Percentiles rank a stretch among this genome's conserved stretches.
These are phyloP conservation scores for Xestia c-nigrum DNA, from an alignment of 2,888 invertebrate species.

Conservation along the genomic window DNA sequence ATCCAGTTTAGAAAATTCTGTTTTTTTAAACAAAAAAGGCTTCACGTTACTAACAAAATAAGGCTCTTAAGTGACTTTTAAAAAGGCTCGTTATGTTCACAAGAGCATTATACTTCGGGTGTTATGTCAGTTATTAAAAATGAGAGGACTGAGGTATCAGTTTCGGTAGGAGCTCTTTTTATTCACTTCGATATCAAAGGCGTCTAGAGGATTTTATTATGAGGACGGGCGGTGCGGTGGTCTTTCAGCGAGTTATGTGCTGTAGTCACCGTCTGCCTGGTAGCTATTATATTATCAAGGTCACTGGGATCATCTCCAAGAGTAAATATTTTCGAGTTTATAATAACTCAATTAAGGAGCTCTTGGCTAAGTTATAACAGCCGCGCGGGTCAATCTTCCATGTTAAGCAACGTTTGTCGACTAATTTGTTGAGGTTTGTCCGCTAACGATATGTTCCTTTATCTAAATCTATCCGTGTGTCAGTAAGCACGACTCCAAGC, in stretches of 20 bases:
- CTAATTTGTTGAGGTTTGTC: neutral
- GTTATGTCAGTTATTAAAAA: constrained; percentile 38
- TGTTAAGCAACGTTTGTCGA: neutral
- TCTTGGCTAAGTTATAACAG: neutral
- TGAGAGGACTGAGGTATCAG: constrained; percentile 12
- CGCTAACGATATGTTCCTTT: too few species aligned
- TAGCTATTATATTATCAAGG: neutral
- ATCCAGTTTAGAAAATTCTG: constrained; percentile 52
- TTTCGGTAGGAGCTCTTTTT: constrained; percentile 21
- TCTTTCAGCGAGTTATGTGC: neutral
- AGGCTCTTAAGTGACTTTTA: constrained; percentile 55
- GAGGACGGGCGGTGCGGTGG: neutral
- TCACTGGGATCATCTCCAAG: neutral
- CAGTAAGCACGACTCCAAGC: neutral
- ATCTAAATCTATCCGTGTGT: neutral
- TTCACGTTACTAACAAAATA: constrained; percentile 44
- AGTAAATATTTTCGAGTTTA: neutral
- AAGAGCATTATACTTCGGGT: constrained; percentile 9
- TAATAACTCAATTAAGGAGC: neutral
- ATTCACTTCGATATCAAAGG: constrained; percentile 5
- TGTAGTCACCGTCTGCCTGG: neutral
- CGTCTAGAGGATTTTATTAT: constrained; percentile 12
- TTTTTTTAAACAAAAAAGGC: constrained; percentile 49
- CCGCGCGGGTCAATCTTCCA: neutral
- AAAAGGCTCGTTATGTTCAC: constrained; percentile 51